A percentile compares a stretch with the other conserved stretches of the same genome.
Conservation (phyloP, 2,797 vertebrate genomes). For the Tarsius wallacei region DNA sequence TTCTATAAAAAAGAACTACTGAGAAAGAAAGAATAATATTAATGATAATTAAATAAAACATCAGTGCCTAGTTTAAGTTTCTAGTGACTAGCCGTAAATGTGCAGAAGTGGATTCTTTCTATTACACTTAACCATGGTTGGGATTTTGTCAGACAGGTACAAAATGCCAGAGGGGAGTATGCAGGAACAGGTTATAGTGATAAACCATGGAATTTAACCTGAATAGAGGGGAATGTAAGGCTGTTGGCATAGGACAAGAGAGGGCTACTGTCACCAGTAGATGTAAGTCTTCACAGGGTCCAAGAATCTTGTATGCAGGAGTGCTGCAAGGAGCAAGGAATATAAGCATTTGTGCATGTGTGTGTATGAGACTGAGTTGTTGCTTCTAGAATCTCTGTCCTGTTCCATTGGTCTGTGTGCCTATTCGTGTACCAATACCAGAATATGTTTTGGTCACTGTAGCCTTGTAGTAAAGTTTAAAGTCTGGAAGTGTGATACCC, state of each 20-base stretch:
- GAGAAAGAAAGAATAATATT: not conserved
- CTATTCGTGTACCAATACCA: no score
- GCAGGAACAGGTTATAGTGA: not conserved
- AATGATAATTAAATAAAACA: not conserved
- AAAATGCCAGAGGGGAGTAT: not conserved
- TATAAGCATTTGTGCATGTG: no score
- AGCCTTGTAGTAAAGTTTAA: no score
- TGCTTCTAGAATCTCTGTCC: no score
- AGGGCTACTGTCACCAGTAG: not conserved
- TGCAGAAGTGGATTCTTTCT: not conserved
- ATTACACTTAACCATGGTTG: not conserved
- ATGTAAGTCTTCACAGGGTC: no score
- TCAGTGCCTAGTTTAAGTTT: not conserved
- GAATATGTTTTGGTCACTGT: no score
- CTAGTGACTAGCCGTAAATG: not conserved
- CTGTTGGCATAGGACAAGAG: not conserved
- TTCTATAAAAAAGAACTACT: not conserved
- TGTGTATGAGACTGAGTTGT: no score
- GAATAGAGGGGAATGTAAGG: not conserved
- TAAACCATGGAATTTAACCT: not conserved
- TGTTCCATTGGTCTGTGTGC: no score
- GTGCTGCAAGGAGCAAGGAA: no score
- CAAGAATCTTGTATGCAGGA: not conserved
- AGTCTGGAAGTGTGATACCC: no score
- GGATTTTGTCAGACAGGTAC: not conserved